phyloP scores from a whole-genome alignment of 1,140 invertebrate species.

The Anagrus nilaparvatae region DNA sequence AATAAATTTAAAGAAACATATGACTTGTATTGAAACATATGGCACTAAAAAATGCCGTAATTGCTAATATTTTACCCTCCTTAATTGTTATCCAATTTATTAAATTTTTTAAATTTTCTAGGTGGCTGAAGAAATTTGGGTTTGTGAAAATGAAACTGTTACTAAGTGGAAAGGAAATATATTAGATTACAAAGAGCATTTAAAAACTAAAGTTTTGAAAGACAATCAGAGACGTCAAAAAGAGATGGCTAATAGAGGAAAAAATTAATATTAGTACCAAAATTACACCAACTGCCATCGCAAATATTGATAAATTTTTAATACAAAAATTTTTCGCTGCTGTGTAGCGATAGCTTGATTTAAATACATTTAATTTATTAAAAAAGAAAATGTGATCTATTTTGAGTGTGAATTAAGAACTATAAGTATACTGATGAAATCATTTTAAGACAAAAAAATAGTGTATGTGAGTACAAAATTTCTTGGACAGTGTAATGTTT shows the following conservation, averaged over 20 bases:
- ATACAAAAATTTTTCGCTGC: constrained; percentile 25
- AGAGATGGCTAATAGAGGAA: constrained; percentile 26
- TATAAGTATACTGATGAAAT: too few species aligned
- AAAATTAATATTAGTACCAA: constrained; percentile 25
- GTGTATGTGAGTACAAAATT: too few species aligned
- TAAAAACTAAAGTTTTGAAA: constrained; percentile 73
- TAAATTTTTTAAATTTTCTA: constrained; percentile 33
- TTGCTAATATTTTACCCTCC: constrained; percentile 2
- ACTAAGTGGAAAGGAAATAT: constrained; percentile 97
- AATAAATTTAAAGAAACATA: constrained; percentile 7
- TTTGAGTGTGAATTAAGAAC: too few species aligned
- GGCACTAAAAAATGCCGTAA: too few species aligned
- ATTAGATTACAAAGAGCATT: constrained; percentile 88
- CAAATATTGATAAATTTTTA: too few species aligned
- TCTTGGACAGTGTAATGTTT: too few species aligned
- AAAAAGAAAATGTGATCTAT: too few species aligned
- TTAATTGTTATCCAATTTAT: constrained; percentile 6
- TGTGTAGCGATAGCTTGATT: constrained; percentile 29
- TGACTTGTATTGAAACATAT: too few species aligned
- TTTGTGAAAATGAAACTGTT: constrained; percentile 91
- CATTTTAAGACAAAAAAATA: too few species aligned
- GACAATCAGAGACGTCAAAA: constrained; percentile 46
- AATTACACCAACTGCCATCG: too few species aligned
- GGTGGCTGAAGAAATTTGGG: constrained; percentile 99
- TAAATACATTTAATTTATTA: constrained; percentile 39